phyloP scores from a whole-genome alignment of 2,113 vertebrate genomes.

The Phylloscopus whistleri region DNA sequence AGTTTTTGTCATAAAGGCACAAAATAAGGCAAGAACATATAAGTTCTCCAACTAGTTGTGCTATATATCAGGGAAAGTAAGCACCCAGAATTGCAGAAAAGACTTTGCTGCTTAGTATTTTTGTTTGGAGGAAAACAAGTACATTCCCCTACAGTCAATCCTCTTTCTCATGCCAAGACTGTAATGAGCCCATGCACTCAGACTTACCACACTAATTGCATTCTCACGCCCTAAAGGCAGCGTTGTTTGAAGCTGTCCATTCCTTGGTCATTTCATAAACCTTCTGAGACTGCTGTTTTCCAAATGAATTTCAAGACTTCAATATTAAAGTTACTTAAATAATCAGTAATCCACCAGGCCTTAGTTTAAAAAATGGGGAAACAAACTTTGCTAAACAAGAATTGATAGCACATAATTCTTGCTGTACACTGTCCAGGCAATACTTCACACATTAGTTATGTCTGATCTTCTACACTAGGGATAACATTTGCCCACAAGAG shows the following conservation, averaged over 20 bases:
- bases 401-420: background rate
- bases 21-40: background rate
- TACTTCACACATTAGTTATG: slow-evolving; percentile 40
- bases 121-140: background rate
- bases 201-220: background rate
- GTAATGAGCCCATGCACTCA: background rate
- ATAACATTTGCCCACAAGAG: slow-evolving; percentile 13
- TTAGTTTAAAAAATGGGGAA: slow-evolving; percentile 33
- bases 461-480: background rate
- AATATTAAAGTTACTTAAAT: slow-evolving; percentile 30
- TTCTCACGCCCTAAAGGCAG: slow-evolving; percentile 41
- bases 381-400: slow-evolving; percentile 18
- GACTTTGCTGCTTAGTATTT: background rate
- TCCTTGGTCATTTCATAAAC: slow-evolving; percentile 1
- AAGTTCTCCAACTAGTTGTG: background rate
- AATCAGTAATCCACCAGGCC: background rate
- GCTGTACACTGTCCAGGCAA: slow-evolving; percentile 21
- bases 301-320: slow-evolving; percentile 20
- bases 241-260: background rate
- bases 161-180: background rate
- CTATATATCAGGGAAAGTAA: background rate
- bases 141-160: background rate
- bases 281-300: slow-evolving; percentile 32
- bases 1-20: background rate
- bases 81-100: background rate